Evolutionary conservation across 2,888 invertebrate genomes (phyloP).

Genomic region (Spisula solida): DNA sequence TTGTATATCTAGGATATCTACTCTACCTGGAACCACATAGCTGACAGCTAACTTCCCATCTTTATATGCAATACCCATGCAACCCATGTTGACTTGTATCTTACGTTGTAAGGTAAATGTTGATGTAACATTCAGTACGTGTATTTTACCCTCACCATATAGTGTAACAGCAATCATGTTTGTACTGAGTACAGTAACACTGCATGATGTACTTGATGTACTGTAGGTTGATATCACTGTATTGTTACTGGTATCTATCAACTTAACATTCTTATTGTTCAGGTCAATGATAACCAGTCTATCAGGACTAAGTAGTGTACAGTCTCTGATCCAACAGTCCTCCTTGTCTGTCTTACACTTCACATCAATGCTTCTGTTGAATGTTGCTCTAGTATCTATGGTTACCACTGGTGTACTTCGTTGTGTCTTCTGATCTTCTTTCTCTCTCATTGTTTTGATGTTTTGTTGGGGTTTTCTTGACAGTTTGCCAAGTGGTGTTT

Average conservation of each 20-base stretch:
- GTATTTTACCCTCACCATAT: neutral
- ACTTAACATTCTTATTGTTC: neutral
- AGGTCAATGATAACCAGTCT: neutral
- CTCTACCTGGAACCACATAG: neutral
- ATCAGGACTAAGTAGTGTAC: neutral
- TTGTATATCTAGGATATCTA: constrained; percentile 8
- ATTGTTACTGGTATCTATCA: neutral
- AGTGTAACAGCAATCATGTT: neutral
- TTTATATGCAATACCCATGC: neutral
- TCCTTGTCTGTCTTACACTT: neutral
- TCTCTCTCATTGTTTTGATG: neutral
- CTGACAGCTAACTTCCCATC: neutral
- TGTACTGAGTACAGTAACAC: neutral
- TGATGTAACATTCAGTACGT: neutral
- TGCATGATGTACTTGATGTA: neutral
- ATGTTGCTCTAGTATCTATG: neutral
- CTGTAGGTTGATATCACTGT: neutral
- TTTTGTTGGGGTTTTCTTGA: neutral
- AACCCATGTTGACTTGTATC: neutral
- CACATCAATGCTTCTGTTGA: neutral
- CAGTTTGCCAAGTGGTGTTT: neutral
- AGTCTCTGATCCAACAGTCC: neutral
- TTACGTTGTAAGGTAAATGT: neutral
- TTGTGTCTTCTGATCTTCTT: too few species aligned
- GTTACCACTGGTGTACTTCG: too few species aligned